phyloP scores from a whole-genome alignment of 2,113 vertebrate species.

The Pseudopipra pipra region DNA sequence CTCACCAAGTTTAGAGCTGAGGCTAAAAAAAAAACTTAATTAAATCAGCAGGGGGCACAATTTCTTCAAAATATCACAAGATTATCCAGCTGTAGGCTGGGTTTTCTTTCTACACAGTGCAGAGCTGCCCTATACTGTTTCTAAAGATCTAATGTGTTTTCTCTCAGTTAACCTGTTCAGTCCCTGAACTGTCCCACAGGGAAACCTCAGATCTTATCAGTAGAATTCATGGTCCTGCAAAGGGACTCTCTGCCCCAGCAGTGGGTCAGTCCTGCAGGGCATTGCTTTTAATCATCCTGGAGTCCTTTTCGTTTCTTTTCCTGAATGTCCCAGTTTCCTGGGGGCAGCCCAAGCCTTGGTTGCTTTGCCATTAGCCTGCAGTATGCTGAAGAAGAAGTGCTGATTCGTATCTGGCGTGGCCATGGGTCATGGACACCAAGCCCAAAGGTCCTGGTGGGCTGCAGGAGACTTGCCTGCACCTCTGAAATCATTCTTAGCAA shows the following conservation, averaged over 20 bases:
- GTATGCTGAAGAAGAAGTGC: background rate
- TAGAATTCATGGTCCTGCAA: background rate
- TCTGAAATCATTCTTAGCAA: background rate
- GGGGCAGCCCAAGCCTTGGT: background rate
- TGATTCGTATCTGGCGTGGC: background rate
- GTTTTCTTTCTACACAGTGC: background rate
- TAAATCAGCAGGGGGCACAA: constrained; percentile 72
- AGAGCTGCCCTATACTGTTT: background rate
- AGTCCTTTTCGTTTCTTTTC: background rate
- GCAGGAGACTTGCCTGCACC: background rate
- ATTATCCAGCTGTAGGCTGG: background rate
- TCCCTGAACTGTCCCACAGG: background rate
- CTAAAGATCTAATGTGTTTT: background rate
- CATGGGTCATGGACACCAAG: background rate
- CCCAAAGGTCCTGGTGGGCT: background rate
- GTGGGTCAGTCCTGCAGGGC: background rate
- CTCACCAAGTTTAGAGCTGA: background rate
- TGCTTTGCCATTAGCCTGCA: background rate
- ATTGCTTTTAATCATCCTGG: background rate
- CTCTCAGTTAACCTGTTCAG: background rate
- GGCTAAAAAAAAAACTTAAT: constrained; percentile 32
- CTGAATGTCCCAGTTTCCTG: background rate
- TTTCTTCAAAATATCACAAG: constrained; percentile 61
- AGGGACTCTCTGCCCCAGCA: background rate
- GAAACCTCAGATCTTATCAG: background rate